A percentile compares a stretch with the other conserved stretches of the same genome.
These are phyloP conservation scores for Parambassis ranga DNA, from an alignment of 2,797 vertebrate species.

Conservation along the genomic window DNA sequence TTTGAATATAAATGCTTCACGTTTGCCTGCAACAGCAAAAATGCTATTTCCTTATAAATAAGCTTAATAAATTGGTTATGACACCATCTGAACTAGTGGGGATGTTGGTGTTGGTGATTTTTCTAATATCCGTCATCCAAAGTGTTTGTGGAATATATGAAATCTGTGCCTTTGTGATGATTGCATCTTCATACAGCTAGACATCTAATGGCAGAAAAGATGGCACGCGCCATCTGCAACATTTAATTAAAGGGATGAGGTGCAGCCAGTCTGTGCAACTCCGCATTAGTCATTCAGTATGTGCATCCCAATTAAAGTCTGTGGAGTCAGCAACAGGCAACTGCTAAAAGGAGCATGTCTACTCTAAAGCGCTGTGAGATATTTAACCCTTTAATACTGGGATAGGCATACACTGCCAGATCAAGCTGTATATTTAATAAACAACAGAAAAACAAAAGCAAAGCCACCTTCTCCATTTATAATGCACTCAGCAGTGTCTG, in stretches of 20 bases:
- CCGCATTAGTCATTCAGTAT: neutral
- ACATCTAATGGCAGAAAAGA: slow-evolving; percentile 5
- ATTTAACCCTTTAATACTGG: neutral
- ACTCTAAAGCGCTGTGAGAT: neutral
- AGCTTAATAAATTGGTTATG: slow-evolving; percentile 48
- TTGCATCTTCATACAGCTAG: slow-evolving; percentile 4
- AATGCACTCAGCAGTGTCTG: no score
- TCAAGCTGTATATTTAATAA: no score
- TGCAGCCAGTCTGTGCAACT: neutral
- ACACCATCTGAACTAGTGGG: slow-evolving; percentile 3
- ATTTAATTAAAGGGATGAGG: slow-evolving; percentile 38
- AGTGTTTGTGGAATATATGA: slow-evolving; percentile 30
- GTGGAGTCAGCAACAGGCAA: neutral
- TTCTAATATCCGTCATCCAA: slow-evolving; percentile 46
- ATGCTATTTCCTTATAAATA: slow-evolving; percentile 34
- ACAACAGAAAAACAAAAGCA: no score
- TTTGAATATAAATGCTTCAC: slow-evolving; percentile 35
- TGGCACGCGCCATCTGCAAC: slow-evolving; percentile 4
- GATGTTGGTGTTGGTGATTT: slow-evolving; percentile 42
- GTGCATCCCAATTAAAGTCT: neutral
- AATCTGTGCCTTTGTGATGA: slow-evolving; percentile 27
- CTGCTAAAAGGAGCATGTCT: neutral
- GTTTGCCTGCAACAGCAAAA: slow-evolving; percentile 27
- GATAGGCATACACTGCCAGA: no score
- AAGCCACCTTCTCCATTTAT: no score